Base-by-base conservation (phyloP, 2,888 invertebrate genomes). In the Ptilodon capucinus region DNA sequence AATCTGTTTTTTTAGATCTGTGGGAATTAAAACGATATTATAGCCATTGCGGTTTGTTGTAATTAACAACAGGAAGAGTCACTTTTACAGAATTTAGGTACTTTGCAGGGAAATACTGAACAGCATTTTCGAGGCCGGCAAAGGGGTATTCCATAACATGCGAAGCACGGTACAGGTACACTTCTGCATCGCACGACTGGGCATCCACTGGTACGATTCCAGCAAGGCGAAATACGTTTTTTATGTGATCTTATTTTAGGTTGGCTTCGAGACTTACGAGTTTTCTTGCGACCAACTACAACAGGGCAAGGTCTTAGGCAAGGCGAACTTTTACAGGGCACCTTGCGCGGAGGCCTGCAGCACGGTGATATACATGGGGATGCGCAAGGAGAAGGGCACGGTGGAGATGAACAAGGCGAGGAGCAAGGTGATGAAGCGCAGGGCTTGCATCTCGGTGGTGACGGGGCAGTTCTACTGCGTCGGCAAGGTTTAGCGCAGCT, bases 141-240 rank as follows among this genome's bases (percentile, higher is more conserved):
- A 6, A 32, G 54, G 19, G 30, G 19, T 13, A 21, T 36, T 35
- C 66, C 65, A 53, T 78, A 75, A 48, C 70, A 75, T 7, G 50
- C 46, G 2, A 60, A 30, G 56, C 83, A 80, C 2, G 79, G 74
- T n/a, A 70, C 76, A 1, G 81, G 76, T 21, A 81, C 60, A 58
- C 87, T 87, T 30, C 77, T 76, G 54, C 85, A 83, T 17, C 79
- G 75, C 16, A 80, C 82, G 40, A 81, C 71, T 0, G 86, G 81
- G 48, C 87, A 88, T 0, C 54, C 41, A 42, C 68, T 76, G 0
- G 79, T 59, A 8, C 83, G 77, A 51, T 89, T 90, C 23, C 47
- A 54, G 57, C 89, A 89, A n/a, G 89, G 88, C 9, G 90, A 90
- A 48, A 66, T 69, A 19, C 69, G 70, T 50, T 79, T 83, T 21